These are phyloP conservation scores for Sciurus vulgaris DNA, from an alignment of 2,797 vertebrate genomes.

Conservation along the genomic window DNA sequence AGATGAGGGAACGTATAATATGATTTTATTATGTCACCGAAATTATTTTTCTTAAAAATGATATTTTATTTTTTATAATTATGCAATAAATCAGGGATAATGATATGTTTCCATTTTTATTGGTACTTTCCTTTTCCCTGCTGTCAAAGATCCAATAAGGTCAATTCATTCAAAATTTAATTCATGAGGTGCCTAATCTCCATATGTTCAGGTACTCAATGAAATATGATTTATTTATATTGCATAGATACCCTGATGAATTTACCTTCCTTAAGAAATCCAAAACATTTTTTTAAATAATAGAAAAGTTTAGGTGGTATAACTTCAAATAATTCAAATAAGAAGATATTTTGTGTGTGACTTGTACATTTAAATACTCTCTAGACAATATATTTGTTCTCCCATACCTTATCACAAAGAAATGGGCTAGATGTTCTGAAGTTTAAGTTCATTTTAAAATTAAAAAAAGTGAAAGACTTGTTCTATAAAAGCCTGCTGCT, in stretches of 20 bases:
- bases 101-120: background rate
- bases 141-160: slow-evolving; percentile 55
- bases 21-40: background rate
- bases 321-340: slow-evolving; percentile 34
- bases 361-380: background rate
- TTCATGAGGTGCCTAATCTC: slow-evolving; percentile 56
- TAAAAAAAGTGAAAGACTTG: background rate
- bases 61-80: background rate
- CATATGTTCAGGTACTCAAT: slow-evolving; percentile 56
- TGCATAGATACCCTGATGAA: slow-evolving; percentile 24
- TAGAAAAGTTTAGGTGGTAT: background rate
- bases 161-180: slow-evolving; percentile 73
- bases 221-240: slow-evolving; percentile 64
- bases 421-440: background rate
- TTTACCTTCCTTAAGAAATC: background rate
- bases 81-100: background rate
- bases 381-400: background rate
- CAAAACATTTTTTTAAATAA: background rate
- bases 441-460: background rate
- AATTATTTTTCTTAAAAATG: background rate
- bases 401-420: background rate
- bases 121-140: background rate
- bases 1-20: background rate
- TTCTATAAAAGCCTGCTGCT: background rate
- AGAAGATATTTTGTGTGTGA: background rate